A percentile compares a stretch with the other conserved stretches of the same genome.
These are phyloP conservation scores for Dissostichus mawsoni DNA, from an alignment of 2,113 vertebrate genomes.

Conservation along the genomic window DNA sequence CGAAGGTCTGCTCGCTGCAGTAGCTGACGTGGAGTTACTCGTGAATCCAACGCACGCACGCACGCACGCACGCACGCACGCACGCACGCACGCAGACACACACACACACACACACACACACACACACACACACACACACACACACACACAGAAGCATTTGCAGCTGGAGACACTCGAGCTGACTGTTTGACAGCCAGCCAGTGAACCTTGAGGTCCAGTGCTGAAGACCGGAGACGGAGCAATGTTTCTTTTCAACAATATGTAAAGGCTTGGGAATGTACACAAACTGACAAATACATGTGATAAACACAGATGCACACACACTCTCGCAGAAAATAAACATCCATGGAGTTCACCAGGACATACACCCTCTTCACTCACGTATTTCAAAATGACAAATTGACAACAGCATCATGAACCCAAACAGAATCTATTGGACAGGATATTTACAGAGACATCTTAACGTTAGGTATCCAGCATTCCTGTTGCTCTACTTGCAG, in stretches of 20 bases:
- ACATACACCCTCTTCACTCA: background rate
- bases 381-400: background rate
- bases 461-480: background rate
- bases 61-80: conserved; percentile 14
- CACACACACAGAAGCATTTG: conserved; percentile 6
- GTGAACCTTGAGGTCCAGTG: conserved; percentile 25
- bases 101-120: conserved; percentile 16
- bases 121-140: conserved; percentile 6
- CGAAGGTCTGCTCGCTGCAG: conserved; percentile 45
- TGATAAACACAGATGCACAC: conserved; percentile 31
- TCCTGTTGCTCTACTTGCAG: background rate
- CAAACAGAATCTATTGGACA: conserved; percentile 1
- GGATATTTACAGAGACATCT: background rate
- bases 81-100: background rate
- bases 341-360: conserved; percentile 20
- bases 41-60: conserved; percentile 5
- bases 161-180: conserved; percentile 71
- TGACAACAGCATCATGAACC: conserved; percentile 5
- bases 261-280: conserved; percentile 50
- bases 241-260: conserved; percentile 28
- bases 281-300: conserved; percentile 51
- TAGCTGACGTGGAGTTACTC: conserved; percentile 72
- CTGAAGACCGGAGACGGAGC: conserved; percentile 17
- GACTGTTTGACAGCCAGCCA: conserved; percentile 47
- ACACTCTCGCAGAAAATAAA: background rate